Evolutionary conservation across 2,113 vertebrate genomes (phyloP).

Genomic region (Strigops habroptila): DNA sequence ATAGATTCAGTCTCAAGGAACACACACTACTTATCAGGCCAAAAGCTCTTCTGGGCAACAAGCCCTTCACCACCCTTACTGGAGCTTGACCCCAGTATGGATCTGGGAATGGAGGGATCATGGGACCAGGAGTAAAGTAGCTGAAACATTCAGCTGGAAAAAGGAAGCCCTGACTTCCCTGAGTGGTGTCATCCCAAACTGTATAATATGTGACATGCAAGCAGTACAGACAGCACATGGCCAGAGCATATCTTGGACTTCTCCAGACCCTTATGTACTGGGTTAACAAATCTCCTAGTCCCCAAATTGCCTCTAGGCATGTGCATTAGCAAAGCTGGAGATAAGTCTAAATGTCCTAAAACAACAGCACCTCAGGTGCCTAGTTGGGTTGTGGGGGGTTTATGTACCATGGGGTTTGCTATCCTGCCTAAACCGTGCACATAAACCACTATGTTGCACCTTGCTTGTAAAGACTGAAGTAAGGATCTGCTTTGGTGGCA

Average conservation of each 20-base stretch:
- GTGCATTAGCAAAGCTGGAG: not conserved
- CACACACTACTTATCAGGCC: not conserved
- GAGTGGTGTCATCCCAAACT: not conserved
- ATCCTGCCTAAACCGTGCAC: not conserved
- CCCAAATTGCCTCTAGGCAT: not conserved
- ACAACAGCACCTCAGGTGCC: not conserved
- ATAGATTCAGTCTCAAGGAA: not conserved
- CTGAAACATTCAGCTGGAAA: not conserved
- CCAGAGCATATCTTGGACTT: accelerated
- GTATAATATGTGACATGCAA: accelerated
- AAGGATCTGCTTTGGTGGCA: not conserved
- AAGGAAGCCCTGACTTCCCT: not conserved
- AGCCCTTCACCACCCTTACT: not conserved
- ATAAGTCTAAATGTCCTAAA: not conserved
- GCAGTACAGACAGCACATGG: accelerated
- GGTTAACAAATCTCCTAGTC: not conserved
- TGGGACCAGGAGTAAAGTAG: not conserved
- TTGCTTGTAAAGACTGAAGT: not conserved
- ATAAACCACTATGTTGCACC: not conserved
- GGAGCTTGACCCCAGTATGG: not conserved
- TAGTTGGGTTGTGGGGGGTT: not conserved
- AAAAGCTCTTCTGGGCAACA: not conserved
- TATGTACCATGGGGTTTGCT: not conserved
- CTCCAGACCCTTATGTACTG: not conserved
- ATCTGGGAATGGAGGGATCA: not conserved